Evolutionary conservation across 2,888 invertebrate genomes (phyloP).

Genomic region (Lottia scabra): DNA sequence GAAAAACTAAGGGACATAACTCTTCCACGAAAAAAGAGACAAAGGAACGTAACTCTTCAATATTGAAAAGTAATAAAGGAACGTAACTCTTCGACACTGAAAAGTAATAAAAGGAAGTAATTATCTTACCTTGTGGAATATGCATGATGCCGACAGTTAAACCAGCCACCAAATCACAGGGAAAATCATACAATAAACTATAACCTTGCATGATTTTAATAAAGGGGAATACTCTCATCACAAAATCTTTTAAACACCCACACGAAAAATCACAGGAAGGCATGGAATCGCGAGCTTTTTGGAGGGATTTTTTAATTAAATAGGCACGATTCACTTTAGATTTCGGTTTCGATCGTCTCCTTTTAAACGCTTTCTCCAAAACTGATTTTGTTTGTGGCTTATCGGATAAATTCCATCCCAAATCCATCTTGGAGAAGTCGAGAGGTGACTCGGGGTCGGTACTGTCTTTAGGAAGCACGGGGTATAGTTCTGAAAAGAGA

Average conservation of each 20-base stretch:
- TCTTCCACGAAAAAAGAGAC: too few species aligned
- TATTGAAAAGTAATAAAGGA: too few species aligned
- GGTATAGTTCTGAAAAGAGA: not conserved
- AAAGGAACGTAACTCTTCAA: too few species aligned
- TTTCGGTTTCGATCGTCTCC: not conserved
- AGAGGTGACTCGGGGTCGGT: not conserved
- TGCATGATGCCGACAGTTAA: slow-evolving; percentile 78
- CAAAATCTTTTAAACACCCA: slow-evolving; percentile 28
- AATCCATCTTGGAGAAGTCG: not conserved
- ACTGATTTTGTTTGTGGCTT: not conserved
- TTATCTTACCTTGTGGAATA: slow-evolving; percentile 56
- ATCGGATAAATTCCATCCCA: not conserved
- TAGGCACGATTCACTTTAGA: not conserved
- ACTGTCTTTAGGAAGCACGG: not conserved
- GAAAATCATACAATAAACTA: slow-evolving; percentile 70
- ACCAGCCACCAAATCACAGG: slow-evolving; percentile 83
- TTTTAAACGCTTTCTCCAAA: not conserved
- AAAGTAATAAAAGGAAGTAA: not conserved
- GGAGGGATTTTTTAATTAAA: slow-evolving; percentile 11
- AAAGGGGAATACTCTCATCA: slow-evolving; percentile 49
- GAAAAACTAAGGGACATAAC: too few species aligned
- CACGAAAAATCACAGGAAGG: slow-evolving; percentile 30
- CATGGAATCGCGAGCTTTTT: slow-evolving; percentile 3
- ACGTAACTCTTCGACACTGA: too few species aligned
- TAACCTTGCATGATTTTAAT: slow-evolving; percentile 50